Percentiles rank a stretch among this genome's conserved stretches.
Evolutionary conservation across 2,113 vertebrate species (phyloP).

Genomic region (Aphyosemion australe): DNA sequence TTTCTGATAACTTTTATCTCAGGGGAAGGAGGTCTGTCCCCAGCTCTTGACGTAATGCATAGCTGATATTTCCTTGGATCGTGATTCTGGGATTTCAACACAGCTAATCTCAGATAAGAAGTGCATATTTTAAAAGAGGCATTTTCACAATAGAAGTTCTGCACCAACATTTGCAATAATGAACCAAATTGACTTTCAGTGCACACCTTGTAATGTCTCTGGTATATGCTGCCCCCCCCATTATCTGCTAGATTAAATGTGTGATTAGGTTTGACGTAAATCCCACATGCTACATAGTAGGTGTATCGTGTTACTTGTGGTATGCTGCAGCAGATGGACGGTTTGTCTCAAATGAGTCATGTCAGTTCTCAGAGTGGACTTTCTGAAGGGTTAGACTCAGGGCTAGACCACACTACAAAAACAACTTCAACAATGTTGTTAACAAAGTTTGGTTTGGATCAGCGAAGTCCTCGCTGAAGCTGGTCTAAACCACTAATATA

Average conservation of each 20-base stretch:
- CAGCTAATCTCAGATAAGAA: too few species aligned
- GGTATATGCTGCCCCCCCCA: not conserved
- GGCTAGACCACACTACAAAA: slow-evolving; percentile 54
- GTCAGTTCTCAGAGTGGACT: not conserved
- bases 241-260: not conserved
- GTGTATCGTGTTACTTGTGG: not conserved
- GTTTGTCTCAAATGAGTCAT: slow-evolving; percentile 24
- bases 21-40: too few species aligned
- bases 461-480: too few species aligned
- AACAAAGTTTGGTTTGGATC: not conserved
- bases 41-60: too few species aligned
- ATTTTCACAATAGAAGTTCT: too few species aligned
- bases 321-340: slow-evolving; percentile 33
- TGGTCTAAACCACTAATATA: too few species aligned
- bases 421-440: slow-evolving; percentile 2
- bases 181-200: not conserved
- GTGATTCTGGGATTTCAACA: too few species aligned
- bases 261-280: slow-evolving; percentile 4
- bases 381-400: slow-evolving; percentile 41
- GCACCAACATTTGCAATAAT: not conserved
- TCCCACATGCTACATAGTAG: not conserved
- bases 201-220: not conserved
- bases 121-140: too few species aligned
- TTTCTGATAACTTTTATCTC: too few species aligned
- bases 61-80: too few species aligned